phyloP scores from a whole-genome alignment of 2,797 vertebrate genomes.

The Schizothorax lantsangensis region DNA sequence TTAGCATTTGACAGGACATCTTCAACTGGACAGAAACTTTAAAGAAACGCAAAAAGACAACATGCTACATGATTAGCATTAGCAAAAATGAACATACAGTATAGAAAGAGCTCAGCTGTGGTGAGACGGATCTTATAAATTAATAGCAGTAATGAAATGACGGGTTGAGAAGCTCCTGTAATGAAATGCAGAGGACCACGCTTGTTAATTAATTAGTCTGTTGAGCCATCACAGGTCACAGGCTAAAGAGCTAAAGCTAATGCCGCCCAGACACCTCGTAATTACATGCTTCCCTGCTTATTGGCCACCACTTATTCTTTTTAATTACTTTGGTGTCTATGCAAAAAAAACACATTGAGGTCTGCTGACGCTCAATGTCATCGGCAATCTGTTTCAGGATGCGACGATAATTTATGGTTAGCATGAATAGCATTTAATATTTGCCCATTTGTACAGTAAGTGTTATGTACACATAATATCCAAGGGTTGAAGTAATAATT shows the following conservation, averaged over 20 bases:
- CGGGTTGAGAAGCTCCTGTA: slow-evolving; percentile 21
- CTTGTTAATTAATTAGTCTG: slow-evolving; percentile 51
- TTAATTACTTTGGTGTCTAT: slow-evolving; percentile 47
- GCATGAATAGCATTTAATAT: neutral
- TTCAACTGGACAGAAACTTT: neutral
- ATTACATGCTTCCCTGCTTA: slow-evolving; percentile 52
- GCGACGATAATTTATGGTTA: slow-evolving; percentile 19
- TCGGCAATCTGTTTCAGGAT: neutral
- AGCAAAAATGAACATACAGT: neutral
- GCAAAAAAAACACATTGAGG: slow-evolving; percentile 29
- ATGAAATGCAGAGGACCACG: slow-evolving; percentile 38
- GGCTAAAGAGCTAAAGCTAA: slow-evolving; percentile 51
- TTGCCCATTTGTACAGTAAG: neutral
- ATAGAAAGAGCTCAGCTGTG: neutral
- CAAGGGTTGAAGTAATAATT: slow-evolving; percentile 10
- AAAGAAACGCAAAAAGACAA: neutral
- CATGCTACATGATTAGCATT: neutral
- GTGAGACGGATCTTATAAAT: neutral
- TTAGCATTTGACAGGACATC: neutral
- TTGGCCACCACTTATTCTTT: slow-evolving; percentile 49
- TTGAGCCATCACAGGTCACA: slow-evolving; percentile 52
- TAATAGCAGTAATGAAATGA: neutral
- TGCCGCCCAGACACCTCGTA: slow-evolving; percentile 37
- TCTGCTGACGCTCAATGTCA: neutral
- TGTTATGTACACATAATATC: neutral